phyloP scores from a whole-genome alignment of 2,797 vertebrate genomes.

The Varecia variegata region DNA sequence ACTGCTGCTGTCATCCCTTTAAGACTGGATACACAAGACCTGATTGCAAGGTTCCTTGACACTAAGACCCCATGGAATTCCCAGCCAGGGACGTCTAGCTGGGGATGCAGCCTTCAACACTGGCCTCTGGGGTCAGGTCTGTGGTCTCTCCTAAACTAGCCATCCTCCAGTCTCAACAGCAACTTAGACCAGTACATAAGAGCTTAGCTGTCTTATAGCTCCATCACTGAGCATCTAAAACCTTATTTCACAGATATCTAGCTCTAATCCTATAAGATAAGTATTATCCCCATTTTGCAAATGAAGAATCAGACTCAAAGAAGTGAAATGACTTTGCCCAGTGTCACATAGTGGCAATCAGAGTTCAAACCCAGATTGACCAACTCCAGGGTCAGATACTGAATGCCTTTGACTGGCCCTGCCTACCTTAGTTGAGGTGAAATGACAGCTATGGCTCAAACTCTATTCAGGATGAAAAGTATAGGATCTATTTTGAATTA shows the following conservation, averaged over 20 bases:
- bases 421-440: background rate
- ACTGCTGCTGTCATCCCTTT: background rate
- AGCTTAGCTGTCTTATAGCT: background rate
- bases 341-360: background rate
- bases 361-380: background rate
- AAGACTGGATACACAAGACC: background rate
- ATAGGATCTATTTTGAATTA: background rate
- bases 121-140: background rate
- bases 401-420: background rate
- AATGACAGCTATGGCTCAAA: background rate
- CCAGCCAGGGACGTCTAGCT: background rate
- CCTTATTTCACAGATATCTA: background rate
- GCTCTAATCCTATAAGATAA: background rate
- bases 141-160: background rate
- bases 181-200: background rate
- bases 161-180: background rate
- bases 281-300: slow-evolving; percentile 3
- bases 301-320: slow-evolving; percentile 55
- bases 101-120: background rate
- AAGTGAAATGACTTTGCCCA: background rate
- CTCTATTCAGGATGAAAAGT: background rate
- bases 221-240: background rate
- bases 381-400: background rate
- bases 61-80: background rate
- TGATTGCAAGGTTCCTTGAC: background rate